Evolutionary conservation across 2,797 vertebrate species (phyloP).

Genomic region (Parauchenoglanis ngamensis): DNA sequence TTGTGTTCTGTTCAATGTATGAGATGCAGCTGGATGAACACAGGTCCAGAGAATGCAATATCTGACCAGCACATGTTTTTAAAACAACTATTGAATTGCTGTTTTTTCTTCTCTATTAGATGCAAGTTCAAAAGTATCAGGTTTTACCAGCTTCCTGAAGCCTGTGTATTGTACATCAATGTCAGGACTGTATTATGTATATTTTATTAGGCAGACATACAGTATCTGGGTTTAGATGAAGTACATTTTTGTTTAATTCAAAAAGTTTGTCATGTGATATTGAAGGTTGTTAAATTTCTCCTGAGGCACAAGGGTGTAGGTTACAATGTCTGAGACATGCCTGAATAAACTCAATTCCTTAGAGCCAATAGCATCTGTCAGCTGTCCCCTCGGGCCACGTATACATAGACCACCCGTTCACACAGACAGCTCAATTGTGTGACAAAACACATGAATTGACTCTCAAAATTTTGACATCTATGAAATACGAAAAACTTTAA

Average conservation of each 20-base stretch:
- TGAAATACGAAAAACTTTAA: conserved; percentile 32
- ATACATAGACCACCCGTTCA: conserved; percentile 57
- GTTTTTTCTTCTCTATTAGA: conserved; percentile 37
- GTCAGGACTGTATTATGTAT: conserved; percentile 44
- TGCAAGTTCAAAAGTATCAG: conserved; percentile 46
- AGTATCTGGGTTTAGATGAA: conserved; percentile 62
- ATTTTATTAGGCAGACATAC: conserved; percentile 58
- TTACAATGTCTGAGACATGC: conserved; percentile 65
- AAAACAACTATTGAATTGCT: conserved; percentile 4
- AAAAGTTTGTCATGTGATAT: conserved; percentile 67
- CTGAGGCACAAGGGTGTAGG: conserved; percentile 49
- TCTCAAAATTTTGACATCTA: conserved; percentile 59
- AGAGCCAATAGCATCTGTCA: conserved; percentile 61
- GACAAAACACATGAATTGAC: conserved; percentile 47
- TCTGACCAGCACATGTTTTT: conserved; percentile 36
- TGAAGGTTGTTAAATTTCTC: conserved; percentile 49
- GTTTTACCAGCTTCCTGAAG: conserved; percentile 53
- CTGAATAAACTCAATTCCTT: conserved; percentile 66
- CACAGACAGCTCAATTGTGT: conserved; percentile 49
- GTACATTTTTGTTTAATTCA: conserved; percentile 48
- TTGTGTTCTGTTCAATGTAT: conserved; percentile 59
- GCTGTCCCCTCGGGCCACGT: conserved; percentile 50
- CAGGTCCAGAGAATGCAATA: conserved; percentile 27
- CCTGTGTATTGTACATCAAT: conserved; percentile 45
- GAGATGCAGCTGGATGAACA: conserved; percentile 40